These are phyloP conservation scores for Cybosia mesomella DNA, from an alignment of 2,888 invertebrate species.

Conservation along the genomic window DNA sequence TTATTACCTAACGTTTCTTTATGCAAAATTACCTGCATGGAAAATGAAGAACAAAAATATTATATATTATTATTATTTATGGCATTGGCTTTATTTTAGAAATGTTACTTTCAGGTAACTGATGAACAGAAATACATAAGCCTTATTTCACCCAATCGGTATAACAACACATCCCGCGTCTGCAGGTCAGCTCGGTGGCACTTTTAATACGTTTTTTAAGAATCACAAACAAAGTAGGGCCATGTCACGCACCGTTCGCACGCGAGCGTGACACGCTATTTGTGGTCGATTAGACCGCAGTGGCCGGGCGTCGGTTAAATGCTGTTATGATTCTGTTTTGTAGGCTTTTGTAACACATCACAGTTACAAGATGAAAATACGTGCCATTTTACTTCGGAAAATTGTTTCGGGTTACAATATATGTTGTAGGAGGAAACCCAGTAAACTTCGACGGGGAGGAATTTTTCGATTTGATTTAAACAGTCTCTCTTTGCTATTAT, in stretches of 20 bases:
- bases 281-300: constrained; percentile 54
- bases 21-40: too few relatives aligned
- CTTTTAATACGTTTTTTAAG: constrained; percentile 78
- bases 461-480: too few relatives aligned
- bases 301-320: constrained; percentile 22
- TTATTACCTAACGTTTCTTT: too few relatives aligned
- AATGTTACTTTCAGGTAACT: neutral
- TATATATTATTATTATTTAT: too few relatives aligned
- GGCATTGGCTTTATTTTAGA: neutral
- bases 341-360: constrained; percentile 9
- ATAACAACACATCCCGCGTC: constrained; percentile 39
- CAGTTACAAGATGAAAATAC: neutral
- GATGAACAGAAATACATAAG: constrained; percentile 21
- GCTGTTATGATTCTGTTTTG: constrained; percentile 23
- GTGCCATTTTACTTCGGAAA: neutral
- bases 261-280: constrained; percentile 63
- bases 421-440: neutral
- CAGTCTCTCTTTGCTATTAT: too few relatives aligned
- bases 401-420: neutral
- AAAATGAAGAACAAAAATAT: too few relatives aligned
- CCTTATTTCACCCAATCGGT: constrained; percentile 20
- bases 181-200: constrained; percentile 56
- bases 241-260: constrained; percentile 62
- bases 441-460: neutral
- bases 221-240: constrained; percentile 76